Percentiles rank a stretch among this genome's conserved stretches.
Evolutionary conservation across 2,113 vertebrate species (phyloP).

Genomic region (Calcarius ornatus): DNA sequence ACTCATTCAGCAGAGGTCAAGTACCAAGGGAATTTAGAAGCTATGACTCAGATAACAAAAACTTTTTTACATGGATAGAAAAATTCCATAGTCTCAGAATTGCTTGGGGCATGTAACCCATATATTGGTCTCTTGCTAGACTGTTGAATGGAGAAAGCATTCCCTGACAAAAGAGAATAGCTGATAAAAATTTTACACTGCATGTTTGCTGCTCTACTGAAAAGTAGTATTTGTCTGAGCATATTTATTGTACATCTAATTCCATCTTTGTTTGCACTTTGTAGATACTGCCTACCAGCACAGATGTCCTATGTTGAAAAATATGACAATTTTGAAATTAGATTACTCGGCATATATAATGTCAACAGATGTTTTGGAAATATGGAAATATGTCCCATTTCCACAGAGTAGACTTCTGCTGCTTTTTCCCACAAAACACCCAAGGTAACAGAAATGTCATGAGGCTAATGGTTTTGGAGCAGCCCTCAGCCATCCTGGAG

Average conservation of each 20-base stretch:
- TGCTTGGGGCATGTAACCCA: not conserved
- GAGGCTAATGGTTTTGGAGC: not conserved
- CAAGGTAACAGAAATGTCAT: not conserved
- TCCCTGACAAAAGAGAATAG: not conserved
- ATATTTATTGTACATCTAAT: slow-evolving; percentile 40
- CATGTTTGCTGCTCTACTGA: not conserved
- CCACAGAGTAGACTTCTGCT: not conserved
- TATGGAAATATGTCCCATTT: slow-evolving; percentile 31
- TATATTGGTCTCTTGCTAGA: not conserved
- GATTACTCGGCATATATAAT: not conserved
- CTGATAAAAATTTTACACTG: not conserved
- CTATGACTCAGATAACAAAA: not conserved
- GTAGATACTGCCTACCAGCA: slow-evolving; percentile 20
- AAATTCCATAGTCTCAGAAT: not conserved
- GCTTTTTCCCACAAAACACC: not conserved
- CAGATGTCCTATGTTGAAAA: slow-evolving; percentile 65
- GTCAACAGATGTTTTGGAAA: slow-evolving; percentile 59
- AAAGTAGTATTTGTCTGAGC: not conserved
- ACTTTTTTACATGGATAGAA: not conserved
- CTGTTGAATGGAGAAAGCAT: not conserved
- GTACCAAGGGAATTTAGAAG: not conserved
- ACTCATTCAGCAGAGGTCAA: not conserved
- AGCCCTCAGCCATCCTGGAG: not conserved
- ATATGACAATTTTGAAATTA: slow-evolving; percentile 49
- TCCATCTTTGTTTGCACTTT: slow-evolving; percentile 46